Conservation (phyloP, 2,113 vertebrate species). For the Galeopterus variegatus region DNA sequence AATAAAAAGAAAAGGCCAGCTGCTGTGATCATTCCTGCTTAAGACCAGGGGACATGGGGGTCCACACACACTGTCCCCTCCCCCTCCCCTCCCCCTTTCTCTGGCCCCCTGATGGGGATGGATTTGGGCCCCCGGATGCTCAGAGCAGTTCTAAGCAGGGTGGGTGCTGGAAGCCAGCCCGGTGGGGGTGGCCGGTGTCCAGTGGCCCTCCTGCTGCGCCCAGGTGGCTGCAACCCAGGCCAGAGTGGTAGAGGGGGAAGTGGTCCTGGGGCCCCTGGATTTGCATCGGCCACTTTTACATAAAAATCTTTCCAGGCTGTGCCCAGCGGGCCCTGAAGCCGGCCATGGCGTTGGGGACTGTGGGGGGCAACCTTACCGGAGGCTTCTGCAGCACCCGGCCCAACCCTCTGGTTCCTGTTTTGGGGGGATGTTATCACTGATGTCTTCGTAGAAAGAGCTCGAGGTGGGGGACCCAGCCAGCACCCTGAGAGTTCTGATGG, state of each 20-base stretch:
- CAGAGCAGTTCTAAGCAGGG: not conserved
- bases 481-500: rapidly evolving
- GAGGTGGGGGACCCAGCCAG: not conserved
- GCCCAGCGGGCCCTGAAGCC: conserved; percentile 25
- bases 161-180: not conserved
- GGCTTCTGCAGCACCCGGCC: not conserved
- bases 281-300: conserved; percentile 82
- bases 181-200: not conserved
- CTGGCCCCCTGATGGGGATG: not conserved
- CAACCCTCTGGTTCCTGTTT: conserved; percentile 50
- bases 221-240: conserved; percentile 1
- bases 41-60: not conserved
- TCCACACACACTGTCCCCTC: not conserved
- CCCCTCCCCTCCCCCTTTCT: not conserved
- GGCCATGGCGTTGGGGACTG: not conserved
- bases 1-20: not conserved
- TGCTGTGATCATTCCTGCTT: not conserved
- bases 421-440: not conserved
- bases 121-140: not conserved
- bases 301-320: conserved; percentile 77
- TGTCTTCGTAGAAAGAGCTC: conserved; percentile 77
- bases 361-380: not conserved
- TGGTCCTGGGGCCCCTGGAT: conserved; percentile 58
- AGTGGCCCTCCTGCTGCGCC: rapidly evolving
- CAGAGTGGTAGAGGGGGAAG: conserved; percentile 65